Evolutionary conservation across 2,888 invertebrate species (phyloP), one percentile per base, ranked within the genome.

Genomic region (Ectemnius continuus): DNA sequence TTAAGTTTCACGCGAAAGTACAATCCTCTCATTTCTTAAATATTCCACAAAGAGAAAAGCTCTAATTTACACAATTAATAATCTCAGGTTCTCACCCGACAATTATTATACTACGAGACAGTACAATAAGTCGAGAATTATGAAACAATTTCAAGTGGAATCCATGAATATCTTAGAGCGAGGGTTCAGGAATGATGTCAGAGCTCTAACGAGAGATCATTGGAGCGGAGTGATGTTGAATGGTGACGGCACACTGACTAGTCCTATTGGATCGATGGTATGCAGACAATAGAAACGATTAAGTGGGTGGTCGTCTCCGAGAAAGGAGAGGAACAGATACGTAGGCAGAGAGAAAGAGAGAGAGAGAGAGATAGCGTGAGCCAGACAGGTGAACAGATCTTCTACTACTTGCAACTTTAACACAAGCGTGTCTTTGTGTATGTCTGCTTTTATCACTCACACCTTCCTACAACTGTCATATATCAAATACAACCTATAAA

Each of bases 201-300:
- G 20, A 69, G 65, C 20, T 67, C 67, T 46, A 58, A 62, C 67
- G 61, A 73, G 47, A 64, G 62, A 48, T 73, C 57, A 47, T 57
- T 56, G 48, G 59, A 36, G 16, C 46, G 28, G 52, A 48, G 48
- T 16, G 67, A 65, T 70, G 73, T 36, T 59, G 26, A 61, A 60
- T 58, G 36, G 28, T 64, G 18, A 45, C 57, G 65, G 36, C 8
- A 62, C 48, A 67, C 48, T 71, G 62, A 52, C 61, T 52, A 56
- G 23, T 23, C 64, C 61, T 48, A 56, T 36, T 36, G 46, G 68
- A 16, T 70, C 62, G 64, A 70, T 56, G 18, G 46, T 56, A 47
- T 36, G 36, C 48, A 66, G 18, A 46, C 13, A 61, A 26, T 66
- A 47, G n/a, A 61, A 48, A 70, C 45, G 23, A 28, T 70, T 63